These are phyloP conservation scores for Entelurus aequoreus DNA, from an alignment of 2,113 vertebrate species.

Conservation along the genomic window DNA sequence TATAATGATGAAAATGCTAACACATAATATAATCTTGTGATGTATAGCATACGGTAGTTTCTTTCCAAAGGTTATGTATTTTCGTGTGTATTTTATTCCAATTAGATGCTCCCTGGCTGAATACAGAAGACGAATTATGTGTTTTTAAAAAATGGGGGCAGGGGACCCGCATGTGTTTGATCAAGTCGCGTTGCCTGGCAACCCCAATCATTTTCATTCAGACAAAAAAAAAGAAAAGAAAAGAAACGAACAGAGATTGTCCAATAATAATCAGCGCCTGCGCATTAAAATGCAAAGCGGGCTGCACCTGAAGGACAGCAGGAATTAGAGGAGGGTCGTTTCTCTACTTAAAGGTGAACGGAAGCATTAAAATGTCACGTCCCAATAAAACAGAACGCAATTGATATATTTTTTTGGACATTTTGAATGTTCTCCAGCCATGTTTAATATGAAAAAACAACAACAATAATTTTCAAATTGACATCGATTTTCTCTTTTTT, in stretches of 20 bases:
- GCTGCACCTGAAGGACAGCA: constrained; percentile 54
- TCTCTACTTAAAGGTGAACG: constrained; percentile 39
- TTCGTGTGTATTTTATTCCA: constrained; percentile 54
- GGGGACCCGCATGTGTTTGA: constrained; percentile 35
- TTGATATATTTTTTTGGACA: constrained; percentile 1
- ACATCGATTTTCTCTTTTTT: not conserved
- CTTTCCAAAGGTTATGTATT: not conserved
- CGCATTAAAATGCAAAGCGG: constrained; percentile 56
- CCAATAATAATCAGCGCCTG: constrained; percentile 42
- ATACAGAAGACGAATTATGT: constrained; percentile 60
- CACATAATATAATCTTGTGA: too few relatives aligned
- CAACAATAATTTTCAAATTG: not conserved
- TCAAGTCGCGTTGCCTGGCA: constrained; percentile 51
- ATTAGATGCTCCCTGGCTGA: constrained; percentile 51
- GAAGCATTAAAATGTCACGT: not conserved
- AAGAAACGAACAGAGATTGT: constrained; percentile 37
- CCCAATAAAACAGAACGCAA: too few relatives aligned
- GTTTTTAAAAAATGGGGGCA: constrained; percentile 39
- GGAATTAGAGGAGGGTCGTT: constrained; percentile 47
- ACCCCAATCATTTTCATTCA: constrained; percentile 49
- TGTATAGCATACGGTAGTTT: too few relatives aligned
- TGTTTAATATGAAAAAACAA: not conserved
- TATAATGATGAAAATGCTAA: not conserved
- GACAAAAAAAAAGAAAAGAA: constrained; percentile 20
- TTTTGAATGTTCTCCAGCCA: constrained; percentile 9